These are phyloP conservation scores for Sialia sialis DNA, from an alignment of 2,113 vertebrate genomes.

Conservation along the genomic window DNA sequence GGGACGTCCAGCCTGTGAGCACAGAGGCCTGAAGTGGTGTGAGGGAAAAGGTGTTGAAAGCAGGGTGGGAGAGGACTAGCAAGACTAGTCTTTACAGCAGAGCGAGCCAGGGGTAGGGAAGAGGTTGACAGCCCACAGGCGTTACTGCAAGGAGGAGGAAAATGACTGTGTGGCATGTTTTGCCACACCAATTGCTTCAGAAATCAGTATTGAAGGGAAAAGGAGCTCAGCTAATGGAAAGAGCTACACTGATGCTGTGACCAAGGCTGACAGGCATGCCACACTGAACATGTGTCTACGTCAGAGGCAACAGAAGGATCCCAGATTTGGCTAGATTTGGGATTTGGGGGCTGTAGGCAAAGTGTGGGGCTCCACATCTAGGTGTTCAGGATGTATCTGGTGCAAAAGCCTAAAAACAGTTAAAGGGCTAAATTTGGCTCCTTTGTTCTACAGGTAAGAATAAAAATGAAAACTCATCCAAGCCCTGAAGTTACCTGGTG, in stretches of 20 bases:
- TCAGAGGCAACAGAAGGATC: not conserved
- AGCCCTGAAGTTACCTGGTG: not conserved
- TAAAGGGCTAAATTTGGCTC: not conserved
- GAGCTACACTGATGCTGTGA: rapidly evolving
- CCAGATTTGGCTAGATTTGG: not conserved
- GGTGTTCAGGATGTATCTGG: rapidly evolving
- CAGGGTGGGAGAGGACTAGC: not conserved
- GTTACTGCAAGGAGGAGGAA: not conserved
- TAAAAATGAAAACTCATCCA: not conserved
- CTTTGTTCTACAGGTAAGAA: not conserved
- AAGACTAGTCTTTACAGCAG: not conserved
- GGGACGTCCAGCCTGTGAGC: not conserved
- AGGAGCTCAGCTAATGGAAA: not conserved
- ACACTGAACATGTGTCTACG: rapidly evolving
- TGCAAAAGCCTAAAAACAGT: not conserved
- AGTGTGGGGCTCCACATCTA: not conserved
- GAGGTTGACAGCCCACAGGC: not conserved
- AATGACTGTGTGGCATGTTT: rapidly evolving
- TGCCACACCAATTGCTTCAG: not conserved
- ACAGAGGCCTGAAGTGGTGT: rapidly evolving
- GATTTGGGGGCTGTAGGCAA: not conserved
- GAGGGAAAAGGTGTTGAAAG: not conserved
- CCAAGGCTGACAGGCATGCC: not conserved
- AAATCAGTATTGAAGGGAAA: not conserved
- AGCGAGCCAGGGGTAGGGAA: not conserved